These are phyloP conservation scores for Protobothrops flavoviridis DNA, from an alignment of 2,113 vertebrate species.

Conservation along the genomic window DNA sequence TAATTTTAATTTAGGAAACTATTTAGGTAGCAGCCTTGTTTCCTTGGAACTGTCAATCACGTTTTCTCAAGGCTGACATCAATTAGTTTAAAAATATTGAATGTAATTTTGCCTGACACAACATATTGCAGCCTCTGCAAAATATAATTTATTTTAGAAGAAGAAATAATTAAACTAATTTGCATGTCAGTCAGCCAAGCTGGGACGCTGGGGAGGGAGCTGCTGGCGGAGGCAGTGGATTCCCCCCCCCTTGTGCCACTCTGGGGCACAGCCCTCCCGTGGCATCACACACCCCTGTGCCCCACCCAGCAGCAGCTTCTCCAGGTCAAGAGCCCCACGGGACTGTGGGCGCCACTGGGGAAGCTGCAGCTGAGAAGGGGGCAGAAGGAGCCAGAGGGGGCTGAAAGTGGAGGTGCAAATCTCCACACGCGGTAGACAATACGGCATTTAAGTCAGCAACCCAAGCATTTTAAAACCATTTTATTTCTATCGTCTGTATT, in stretches of 20 bases:
- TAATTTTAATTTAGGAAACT: conserved; percentile 77
- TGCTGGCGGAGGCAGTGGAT: conserved; percentile 22
- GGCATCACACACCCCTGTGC: neutral
- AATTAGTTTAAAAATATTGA: conserved; percentile 87
- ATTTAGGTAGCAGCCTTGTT: conserved; percentile 72
- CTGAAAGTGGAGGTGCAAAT: neutral
- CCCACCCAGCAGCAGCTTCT: neutral
- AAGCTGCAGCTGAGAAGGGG: neutral
- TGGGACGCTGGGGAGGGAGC: conserved; percentile 51
- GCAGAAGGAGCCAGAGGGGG: neutral
- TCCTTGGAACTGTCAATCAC: conserved; percentile 76
- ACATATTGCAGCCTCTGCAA: conserved; percentile 84
- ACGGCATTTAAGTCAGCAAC: neutral
- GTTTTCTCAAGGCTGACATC: conserved; percentile 81
- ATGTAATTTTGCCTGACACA: conserved; percentile 85
- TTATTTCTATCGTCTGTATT: neutral
- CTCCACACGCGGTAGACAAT: neutral
- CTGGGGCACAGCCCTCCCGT: neutral
- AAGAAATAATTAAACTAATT: conserved; percentile 87
- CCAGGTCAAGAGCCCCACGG: neutral
- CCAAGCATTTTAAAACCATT: neutral
- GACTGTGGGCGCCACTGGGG: neutral
- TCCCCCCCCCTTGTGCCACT: neutral
- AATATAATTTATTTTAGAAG: conserved; percentile 86
- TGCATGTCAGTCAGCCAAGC: conserved; percentile 81